These are phyloP conservation scores for Orthonyx spaldingii DNA, from an alignment of 2,113 vertebrate genomes.

Conservation along the genomic window DNA sequence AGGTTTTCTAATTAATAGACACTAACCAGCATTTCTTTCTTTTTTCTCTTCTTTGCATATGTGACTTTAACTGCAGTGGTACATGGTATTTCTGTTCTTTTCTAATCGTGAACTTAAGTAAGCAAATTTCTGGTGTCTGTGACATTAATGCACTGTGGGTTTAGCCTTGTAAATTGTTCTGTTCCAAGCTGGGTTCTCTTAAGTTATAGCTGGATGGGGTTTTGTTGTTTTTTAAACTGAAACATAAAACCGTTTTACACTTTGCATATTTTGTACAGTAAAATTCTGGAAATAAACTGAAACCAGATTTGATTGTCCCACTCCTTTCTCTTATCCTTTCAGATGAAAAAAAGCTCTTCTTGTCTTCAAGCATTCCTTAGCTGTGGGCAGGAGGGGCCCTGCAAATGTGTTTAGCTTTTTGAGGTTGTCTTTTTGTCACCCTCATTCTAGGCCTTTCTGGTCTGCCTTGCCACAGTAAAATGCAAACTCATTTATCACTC, in stretches of 20 bases:
- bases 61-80: constrained; percentile 10
- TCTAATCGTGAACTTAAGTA: constrained; percentile 7
- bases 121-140: constrained; percentile 36
- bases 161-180: constrained; percentile 51
- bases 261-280: constrained; percentile 72
- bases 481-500: constrained; percentile 30
- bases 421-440: background rate
- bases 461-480: background rate
- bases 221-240: constrained; percentile 54
- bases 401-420: constrained; percentile 11
- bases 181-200: constrained; percentile 57
- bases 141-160: constrained; percentile 38
- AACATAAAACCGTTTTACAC: constrained; percentile 62
- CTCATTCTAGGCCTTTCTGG: background rate
- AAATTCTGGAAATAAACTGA: constrained; percentile 72
- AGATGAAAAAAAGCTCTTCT: background rate
- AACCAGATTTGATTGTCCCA: constrained; percentile 20
- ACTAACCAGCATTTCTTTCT: constrained; percentile 31
- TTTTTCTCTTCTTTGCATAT: background rate
- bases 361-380: background rate
- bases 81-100: constrained; percentile 20
- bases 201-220: constrained; percentile 53
- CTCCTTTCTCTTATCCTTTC: constrained; percentile 11
- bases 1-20: constrained; percentile 24
- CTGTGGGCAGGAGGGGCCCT: background rate